Evolutionary conservation across 92 coral and sea anemone genomes (phyloP).

Genomic region (Palythoa caribaeorum): DNA sequence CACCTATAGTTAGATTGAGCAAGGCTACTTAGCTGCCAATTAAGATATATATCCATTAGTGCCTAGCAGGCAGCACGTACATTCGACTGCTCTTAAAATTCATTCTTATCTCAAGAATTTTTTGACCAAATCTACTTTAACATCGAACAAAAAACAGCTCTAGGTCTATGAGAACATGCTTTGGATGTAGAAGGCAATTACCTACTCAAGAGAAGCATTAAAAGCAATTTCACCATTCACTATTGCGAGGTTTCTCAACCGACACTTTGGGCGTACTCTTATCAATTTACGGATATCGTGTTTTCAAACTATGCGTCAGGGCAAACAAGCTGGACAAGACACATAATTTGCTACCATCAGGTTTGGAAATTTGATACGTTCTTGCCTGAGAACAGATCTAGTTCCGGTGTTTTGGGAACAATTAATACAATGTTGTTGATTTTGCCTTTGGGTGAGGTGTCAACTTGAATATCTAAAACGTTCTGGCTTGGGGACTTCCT

Average conservation of each 20-base stretch:
- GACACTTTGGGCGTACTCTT: neutral
- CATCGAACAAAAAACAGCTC: neutral
- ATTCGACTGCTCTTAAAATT: too few species aligned
- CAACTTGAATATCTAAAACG: neutral
- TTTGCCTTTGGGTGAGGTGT: neutral
- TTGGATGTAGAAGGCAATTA: neutral
- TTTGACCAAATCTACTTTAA: neutral
- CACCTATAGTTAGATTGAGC: neutral
- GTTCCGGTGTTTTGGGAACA: neutral
- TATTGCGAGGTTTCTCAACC: neutral
- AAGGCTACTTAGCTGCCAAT: neutral
- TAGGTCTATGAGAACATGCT: neutral
- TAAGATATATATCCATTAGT: neutral
- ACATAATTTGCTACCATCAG: conserved; percentile 33
- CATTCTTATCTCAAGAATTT: neutral
- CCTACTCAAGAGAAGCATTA: neutral
- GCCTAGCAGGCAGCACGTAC: neutral
- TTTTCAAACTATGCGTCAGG: neutral
- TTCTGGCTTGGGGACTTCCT: neutral
- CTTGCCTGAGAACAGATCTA: neutral
- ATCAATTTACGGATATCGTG: neutral
- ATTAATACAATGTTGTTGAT: neutral
- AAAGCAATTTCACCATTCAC: conserved; percentile 1
- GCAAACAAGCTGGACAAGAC: neutral
- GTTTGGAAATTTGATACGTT: neutral